Evolutionary conservation across 2,888 invertebrate species (phyloP).

Genomic region (Bhutanitis thaidina): DNA sequence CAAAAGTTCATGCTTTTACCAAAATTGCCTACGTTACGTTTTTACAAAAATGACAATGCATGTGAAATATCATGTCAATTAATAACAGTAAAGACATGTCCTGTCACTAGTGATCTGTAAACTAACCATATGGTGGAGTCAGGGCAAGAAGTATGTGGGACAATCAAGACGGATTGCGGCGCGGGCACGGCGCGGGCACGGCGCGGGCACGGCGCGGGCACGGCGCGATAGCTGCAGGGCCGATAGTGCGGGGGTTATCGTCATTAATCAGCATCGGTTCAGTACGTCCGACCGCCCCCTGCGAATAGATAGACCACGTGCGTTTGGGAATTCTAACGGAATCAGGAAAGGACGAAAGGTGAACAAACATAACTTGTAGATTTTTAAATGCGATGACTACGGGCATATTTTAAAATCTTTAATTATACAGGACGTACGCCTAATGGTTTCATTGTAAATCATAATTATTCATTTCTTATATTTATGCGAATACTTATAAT

Average conservation of each 20-base stretch:
- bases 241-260: conserved; percentile 37
- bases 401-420: too few relatives aligned
- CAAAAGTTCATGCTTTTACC: too few relatives aligned
- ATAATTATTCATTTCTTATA: too few relatives aligned
- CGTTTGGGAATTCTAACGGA: background rate
- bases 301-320: conserved; percentile 12
- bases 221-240: conserved; percentile 33
- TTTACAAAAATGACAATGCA: too few relatives aligned
- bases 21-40: too few relatives aligned
- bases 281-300: conserved; percentile 24
- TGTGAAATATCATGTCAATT: background rate
- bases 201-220: conserved; percentile 19
- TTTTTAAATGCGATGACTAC: too few relatives aligned
- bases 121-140: conserved; percentile 1
- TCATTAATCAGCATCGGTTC: conserved; percentile 51
- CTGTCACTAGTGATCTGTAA: background rate
- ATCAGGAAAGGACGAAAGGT: background rate
- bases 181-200: conserved; percentile 25
- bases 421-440: too few relatives aligned
- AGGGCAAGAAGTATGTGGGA: conserved; percentile 34
- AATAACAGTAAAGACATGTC: background rate
- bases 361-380: background rate
- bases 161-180: conserved; percentile 43
- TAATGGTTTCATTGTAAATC: too few relatives aligned
- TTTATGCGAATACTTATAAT: too few relatives aligned